Base-by-base conservation (phyloP, 1,140 invertebrate genomes). In the Heterodera schachtii region DNA sequence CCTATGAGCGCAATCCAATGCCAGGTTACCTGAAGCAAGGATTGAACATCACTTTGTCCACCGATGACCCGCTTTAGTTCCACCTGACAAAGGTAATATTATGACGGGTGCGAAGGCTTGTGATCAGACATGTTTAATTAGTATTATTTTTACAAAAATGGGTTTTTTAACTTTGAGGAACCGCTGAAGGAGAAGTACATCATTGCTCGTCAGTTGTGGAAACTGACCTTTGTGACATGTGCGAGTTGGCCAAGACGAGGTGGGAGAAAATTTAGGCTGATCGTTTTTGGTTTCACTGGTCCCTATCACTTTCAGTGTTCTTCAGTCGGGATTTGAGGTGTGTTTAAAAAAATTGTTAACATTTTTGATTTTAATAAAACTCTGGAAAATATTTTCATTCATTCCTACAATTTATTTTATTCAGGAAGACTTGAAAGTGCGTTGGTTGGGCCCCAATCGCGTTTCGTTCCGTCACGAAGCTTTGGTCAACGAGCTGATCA, bases 181-280 rank as follows among this genome's bases (percentile, higher is more conserved):
- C 96, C 97, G 16, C 91, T 99, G 78, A 99, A 99, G 96, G 97
- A 99, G 91, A 97, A 99, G 90, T 99, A 98, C 92, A 97, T 95
- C 88, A 99, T 99, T 91, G 97, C 97, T 13, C 95, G 97, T 9
- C 97, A 99, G 91, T 92, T 93, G 31, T 91, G 91, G 90, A 92
- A 92, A 80, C 77, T 91, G 19, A 90, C 87, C 75, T 86, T 87
- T 98, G 96, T 89, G 97, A 99, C 91, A 99, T 99, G 97, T 98
- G 96, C 91, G 97, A 99, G 91, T 92, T 99, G 83, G 96, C 97
- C 0, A 92, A 95, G 46, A 98, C 99, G 0, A 31, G 31, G 31
- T 31, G 0, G 31, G 31, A 1, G 31, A 31, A 31, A 31, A 31
- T 1, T 31, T 31, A 1, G 31, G 0, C 31, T 31, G 1, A 31